Evolutionary conservation across 2,113 vertebrate species (phyloP), one percentile per base, ranked within the genome.

Genomic region (Sebastes schlegelii): DNA sequence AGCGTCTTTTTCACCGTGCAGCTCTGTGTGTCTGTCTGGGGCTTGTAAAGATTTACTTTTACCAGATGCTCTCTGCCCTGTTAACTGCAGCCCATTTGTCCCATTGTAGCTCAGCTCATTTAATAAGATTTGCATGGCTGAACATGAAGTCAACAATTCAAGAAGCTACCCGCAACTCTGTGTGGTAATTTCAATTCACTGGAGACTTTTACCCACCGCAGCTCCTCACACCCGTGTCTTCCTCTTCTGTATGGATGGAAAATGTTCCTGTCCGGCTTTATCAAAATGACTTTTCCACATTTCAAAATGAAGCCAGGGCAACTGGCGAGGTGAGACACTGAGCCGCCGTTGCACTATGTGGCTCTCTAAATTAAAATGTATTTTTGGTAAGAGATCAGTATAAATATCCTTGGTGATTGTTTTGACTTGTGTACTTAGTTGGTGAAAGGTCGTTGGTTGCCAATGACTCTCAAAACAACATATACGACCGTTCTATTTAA

Each of bases 71-170:
- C 74, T 61, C 61, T 65, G 75, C 80, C 86, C 91, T 72, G 86
- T 92, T 91, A 93, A 91, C 83, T 55, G 70, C 69, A 69, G 67
- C 74, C 77, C 82, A 81, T 84, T 90, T 88, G 89, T 86, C 65
- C 83, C 85, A 80, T 79, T 89, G 85, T 90, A 68, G 70, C 60
- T 57, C 70, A 45, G 67, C 66, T 72, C 13, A 9, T 89, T 92
- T 84, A 91, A 91, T 89, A 77, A n/a, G 88, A 86, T 73, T 72
- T 88, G 91, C 90, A 65, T 84, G 91, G 80, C 88, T 86, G 88
- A 90, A 85, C 89, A 78, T 68, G 70, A 78, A 86, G 82, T 89
- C 87, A 84, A 89, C 89, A 82, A 83, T 79, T 88, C 79, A 49
- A 72, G 66, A 82, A 81, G 73, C 49, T 45, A 40, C 55, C 81